Percentiles rank a stretch among this genome's conserved stretches.
Conservation (phyloP, 2,113 vertebrate genomes). For the Ondatra zibethicus region DNA sequence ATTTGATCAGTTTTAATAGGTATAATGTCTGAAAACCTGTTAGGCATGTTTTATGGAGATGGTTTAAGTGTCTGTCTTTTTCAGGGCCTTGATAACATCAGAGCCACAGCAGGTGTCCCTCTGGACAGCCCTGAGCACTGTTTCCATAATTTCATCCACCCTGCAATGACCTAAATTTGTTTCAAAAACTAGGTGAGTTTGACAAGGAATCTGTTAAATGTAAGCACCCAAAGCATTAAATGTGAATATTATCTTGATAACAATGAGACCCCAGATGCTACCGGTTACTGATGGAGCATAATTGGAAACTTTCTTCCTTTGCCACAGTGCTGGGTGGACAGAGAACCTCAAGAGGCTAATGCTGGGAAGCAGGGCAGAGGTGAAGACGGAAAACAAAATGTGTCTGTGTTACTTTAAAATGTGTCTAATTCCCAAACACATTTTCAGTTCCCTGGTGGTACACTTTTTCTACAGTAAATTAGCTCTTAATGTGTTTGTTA, state of each 20-base stretch:
- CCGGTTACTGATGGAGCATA: not conserved
- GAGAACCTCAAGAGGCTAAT: not conserved
- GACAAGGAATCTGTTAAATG: not conserved
- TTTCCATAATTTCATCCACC: not conserved
- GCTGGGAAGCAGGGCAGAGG: not conserved
- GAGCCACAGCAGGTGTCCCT: not conserved
- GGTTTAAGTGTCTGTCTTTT: not conserved
- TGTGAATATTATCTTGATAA: not conserved
- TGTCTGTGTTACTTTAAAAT: not conserved
- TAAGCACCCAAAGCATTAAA: not conserved
- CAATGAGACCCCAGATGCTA: not conserved
- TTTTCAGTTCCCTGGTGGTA: not conserved
- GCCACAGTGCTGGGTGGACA: not conserved
- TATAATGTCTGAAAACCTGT: not conserved
- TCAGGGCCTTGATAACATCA: not conserved
- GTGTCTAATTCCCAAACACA: not conserved
- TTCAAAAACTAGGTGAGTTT: not conserved
- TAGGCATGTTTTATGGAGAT: not conserved
- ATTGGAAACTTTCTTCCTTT: not conserved
- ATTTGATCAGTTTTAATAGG: not conserved
- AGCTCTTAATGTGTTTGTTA: not conserved
- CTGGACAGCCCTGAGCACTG: not conserved
- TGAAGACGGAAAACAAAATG: not conserved
- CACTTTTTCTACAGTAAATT: not conserved
- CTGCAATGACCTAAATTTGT: not conserved